These are phyloP conservation scores for Margarornis squamiger DNA, from an alignment of 2,797 vertebrate species.

Conservation along the genomic window DNA sequence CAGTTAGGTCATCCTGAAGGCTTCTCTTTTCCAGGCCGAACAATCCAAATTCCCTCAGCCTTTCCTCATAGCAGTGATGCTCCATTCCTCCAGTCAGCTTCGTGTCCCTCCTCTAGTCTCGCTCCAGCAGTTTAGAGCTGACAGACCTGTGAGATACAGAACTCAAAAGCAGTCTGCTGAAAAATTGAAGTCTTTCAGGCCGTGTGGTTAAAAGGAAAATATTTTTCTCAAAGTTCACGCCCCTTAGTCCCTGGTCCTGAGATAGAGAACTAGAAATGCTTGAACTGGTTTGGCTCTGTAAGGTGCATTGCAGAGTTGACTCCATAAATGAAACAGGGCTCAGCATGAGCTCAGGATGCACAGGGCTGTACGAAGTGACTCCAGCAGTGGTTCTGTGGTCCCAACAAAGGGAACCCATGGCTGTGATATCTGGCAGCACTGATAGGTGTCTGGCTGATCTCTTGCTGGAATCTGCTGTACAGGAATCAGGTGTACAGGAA, in stretches of 20 bases:
- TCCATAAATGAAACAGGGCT: rapidly evolving
- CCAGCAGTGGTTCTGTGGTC: neutral
- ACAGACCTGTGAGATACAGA: neutral
- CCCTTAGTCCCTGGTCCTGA: neutral
- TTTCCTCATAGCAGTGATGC: neutral
- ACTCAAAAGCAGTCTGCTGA: neutral
- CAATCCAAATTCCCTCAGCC: neutral
- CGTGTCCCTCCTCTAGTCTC: neutral
- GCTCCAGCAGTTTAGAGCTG: neutral
- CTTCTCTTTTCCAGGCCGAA: neutral
- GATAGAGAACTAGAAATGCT: neutral
- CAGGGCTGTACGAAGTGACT: neutral
- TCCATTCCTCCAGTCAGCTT: neutral
- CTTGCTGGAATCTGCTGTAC: neutral
- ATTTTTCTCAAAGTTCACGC: neutral
- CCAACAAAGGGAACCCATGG: rapidly evolving
- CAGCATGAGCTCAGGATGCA: neutral
- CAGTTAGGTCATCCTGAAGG: neutral
- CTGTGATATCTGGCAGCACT: neutral
- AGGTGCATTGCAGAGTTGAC: neutral
- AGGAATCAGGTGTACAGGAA: neutral
- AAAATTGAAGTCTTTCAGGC: neutral
- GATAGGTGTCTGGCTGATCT: neutral
- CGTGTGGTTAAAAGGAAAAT: neutral
- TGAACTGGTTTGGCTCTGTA: neutral